Base-by-base conservation (phyloP, 64 coral and sea anemone genomes). In the Porites australiensis region DNA sequence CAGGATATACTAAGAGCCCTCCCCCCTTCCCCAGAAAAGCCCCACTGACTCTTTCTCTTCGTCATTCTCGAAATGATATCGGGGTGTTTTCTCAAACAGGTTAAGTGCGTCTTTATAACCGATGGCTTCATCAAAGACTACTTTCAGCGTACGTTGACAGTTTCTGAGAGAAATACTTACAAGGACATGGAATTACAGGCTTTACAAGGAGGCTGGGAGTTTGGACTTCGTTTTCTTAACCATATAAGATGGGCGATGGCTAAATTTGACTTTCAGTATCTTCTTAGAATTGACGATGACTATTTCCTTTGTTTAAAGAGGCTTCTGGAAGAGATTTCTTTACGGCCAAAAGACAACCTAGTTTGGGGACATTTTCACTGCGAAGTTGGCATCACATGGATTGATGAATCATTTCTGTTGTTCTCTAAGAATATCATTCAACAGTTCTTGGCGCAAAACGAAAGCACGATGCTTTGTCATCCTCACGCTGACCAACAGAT, bases 191-290 rank as follows among this genome's bases (percentile, higher is more conserved):
- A 67, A 44, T 23, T 58, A 47, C 79, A 59, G 37, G 71, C 81
- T 13, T 45, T 92, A 6, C 48, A 45, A 8, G 73, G 70, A 4
- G 91, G 91, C 3, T 18, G 58, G 45, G 74, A 88, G 50, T 93
- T 93, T 54, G 91, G 91, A 9, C 75, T 75, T 12, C 72, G 91
- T 10, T 93, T 93, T 75, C 77, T 93, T 8, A 46, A 78, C 55
- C 84, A 87, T 50, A 88, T 93, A 44, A 63, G 44, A 70, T 93
- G 91, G 91, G 91, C 91, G 0, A 62, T n/a, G 14, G 72, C 91
- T 6, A 79, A 88, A 43, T 87, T 76, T 72, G 74, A 93, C 50
- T 93, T 93, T 59, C 71, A 88, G 16, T 37, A 37, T 1, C 27
- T 37, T 37, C 27, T 37, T 1, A 37, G 27, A 37, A 37, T 37